Conservation (phyloP, 2,888 invertebrate species). For the Diarsia brunnea region DNA sequence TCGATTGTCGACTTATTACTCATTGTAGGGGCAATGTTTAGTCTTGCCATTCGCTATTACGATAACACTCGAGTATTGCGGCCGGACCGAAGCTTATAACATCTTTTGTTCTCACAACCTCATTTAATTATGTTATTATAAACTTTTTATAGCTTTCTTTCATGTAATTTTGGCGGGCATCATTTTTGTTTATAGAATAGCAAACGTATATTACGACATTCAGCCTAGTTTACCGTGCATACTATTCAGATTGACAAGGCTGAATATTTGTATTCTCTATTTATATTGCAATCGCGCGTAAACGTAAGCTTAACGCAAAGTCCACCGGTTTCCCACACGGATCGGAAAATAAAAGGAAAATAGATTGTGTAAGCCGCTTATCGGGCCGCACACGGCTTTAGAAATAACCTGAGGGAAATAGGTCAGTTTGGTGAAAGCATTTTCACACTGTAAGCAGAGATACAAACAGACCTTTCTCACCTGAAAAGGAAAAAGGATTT, state of each 20-base stretch:
- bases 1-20: slow-evolving; percentile 65
- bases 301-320: slow-evolving; percentile 29
- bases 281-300: slow-evolving; percentile 46
- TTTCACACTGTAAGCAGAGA: slow-evolving; percentile 49
- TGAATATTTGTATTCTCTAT: slow-evolving; percentile 33
- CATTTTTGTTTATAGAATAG: slow-evolving; percentile 48
- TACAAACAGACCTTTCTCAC: slow-evolving; percentile 36
- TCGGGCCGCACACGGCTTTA: slow-evolving; percentile 32
- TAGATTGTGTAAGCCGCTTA: slow-evolving; percentile 56
- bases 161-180: slow-evolving; percentile 55
- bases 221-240: slow-evolving; percentile 49
- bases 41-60: slow-evolving; percentile 61
- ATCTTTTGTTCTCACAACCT: slow-evolving; percentile 64
- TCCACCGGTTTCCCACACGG: slow-evolving; percentile 34
- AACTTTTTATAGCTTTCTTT: slow-evolving; percentile 54
- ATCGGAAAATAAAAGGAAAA: slow-evolving; percentile 55
- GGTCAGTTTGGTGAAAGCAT: slow-evolving; percentile 48
- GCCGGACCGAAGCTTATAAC: slow-evolving; percentile 53
- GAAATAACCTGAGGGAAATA: slow-evolving; percentile 50
- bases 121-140: slow-evolving; percentile 51
- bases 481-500: slow-evolving; percentile 34
- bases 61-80: slow-evolving; percentile 59
- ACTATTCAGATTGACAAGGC: slow-evolving; percentile 43
- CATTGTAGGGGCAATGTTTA: slow-evolving; percentile 68
- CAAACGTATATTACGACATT: slow-evolving; percentile 47